Conservation (phyloP, 2,113 vertebrate genomes). For the Candoia aspera region DNA sequence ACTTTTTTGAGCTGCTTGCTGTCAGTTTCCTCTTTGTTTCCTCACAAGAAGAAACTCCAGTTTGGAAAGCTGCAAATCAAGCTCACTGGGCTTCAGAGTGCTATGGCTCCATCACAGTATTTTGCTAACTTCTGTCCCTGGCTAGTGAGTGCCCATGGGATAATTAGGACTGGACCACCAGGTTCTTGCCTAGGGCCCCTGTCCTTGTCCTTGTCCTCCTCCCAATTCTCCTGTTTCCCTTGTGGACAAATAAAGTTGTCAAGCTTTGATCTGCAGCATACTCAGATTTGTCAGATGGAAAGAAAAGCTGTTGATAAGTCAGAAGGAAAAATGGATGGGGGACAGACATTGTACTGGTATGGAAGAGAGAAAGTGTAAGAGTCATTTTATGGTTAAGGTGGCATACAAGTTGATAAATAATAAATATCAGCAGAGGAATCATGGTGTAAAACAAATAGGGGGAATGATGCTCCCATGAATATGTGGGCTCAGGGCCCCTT, state of each 20-base stretch:
- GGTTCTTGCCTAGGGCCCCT: neutral
- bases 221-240: neutral
- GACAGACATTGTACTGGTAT: neutral
- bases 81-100: neutral
- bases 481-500: neutral
- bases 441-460: neutral
- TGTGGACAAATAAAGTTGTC: neutral
- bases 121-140: neutral
- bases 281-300: neutral
- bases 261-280: neutral
- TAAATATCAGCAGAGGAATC: neutral
- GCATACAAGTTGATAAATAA: neutral
- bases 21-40: neutral
- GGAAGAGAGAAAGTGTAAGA: neutral
- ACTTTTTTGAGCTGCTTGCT: neutral
- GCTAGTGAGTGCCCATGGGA: neutral
- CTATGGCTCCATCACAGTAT: neutral
- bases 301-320: neutral
- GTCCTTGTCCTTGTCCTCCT: neutral
- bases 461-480: neutral
- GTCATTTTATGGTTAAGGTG: neutral
- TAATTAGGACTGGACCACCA: neutral
- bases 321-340: neutral
- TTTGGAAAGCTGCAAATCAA: neutral
- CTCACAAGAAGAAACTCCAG: neutral